phyloP scores from a whole-genome alignment of 30 jellyfish, hydroid and myxozoan species.

The Pelagia noctiluca region DNA sequence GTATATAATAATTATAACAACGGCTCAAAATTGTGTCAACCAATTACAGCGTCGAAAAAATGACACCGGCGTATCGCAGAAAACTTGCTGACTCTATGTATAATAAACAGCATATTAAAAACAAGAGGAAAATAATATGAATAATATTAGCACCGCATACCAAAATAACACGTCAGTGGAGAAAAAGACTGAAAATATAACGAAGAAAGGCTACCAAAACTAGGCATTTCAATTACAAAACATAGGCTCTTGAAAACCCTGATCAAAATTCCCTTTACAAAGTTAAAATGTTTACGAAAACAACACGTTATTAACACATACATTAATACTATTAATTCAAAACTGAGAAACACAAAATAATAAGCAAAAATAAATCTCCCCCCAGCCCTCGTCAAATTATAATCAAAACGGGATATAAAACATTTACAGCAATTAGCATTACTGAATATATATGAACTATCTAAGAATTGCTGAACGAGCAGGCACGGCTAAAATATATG shows the following conservation, averaged over 20 bases:
- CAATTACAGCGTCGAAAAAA: slow-evolving; percentile 62
- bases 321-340: slow-evolving; percentile 52
- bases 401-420: slow-evolving; percentile 67
- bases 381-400: slow-evolving; percentile 58
- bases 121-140: slow-evolving; percentile 75
- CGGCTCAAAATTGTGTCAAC: slow-evolving; percentile 69
- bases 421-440: slow-evolving; percentile 56
- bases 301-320: slow-evolving; percentile 75
- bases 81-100: slow-evolving; percentile 66
- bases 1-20: slow-evolving; percentile 58
- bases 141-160: slow-evolving; percentile 59
- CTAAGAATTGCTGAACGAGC: slow-evolving; percentile 59
- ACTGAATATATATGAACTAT: slow-evolving; percentile 48
- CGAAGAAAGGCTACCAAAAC: slow-evolving; percentile 91
- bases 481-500: too few relatives aligned
- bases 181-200: slow-evolving; percentile 69
- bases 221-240: slow-evolving; percentile 83
- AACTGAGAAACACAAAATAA: slow-evolving; percentile 69
- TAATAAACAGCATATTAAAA: slow-evolving; percentile 68
- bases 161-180: slow-evolving; percentile 73
- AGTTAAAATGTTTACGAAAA: slow-evolving; percentile 80
- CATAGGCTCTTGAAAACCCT: slow-evolving; percentile 97
- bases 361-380: slow-evolving; percentile 71
- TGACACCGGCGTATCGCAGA: slow-evolving; percentile 71
- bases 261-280: slow-evolving; percentile 94